Conservation (phyloP, 2,113 vertebrate genomes). For the Turnix velox region DNA sequence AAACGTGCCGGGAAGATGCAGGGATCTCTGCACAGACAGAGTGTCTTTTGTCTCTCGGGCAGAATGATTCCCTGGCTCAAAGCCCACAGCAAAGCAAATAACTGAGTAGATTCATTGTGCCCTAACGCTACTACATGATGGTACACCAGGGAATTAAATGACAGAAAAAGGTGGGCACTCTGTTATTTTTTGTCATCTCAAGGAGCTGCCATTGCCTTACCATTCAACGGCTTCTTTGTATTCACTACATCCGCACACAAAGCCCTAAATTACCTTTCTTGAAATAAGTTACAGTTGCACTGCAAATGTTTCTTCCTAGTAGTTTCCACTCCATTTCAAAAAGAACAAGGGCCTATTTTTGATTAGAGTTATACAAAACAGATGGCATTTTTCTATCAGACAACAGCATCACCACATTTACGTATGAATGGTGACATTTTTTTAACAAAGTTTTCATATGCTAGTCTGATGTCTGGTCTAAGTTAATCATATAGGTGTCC, state of each 20-base stretch:
- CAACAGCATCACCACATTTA: not conserved
- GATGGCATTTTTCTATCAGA: not conserved
- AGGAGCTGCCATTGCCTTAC: not conserved
- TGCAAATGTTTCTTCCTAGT: not conserved
- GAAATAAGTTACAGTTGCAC: not conserved
- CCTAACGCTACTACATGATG: not conserved
- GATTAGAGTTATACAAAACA: not conserved
- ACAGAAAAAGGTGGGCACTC: not conserved
- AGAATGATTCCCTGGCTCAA: slow-evolving; percentile 53
- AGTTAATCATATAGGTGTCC: not conserved
- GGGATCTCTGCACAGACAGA: slow-evolving; percentile 50
- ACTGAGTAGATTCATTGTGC: slow-evolving; percentile 33
- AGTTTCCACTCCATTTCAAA: not conserved
- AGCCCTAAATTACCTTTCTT: not conserved
- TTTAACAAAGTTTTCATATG: not conserved
- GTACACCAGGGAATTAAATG: slow-evolving; percentile 6
- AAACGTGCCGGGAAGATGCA: slow-evolving; percentile 49
- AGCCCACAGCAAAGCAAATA: slow-evolving; percentile 18
- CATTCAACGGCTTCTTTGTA: not conserved
- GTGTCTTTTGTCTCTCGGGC: slow-evolving; percentile 55
- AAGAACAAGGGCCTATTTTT: not conserved
- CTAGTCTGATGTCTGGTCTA: not conserved
- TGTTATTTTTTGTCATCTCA: not conserved
- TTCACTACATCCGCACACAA: not conserved
- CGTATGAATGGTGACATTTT: not conserved